These are phyloP conservation scores for Macrophya alboannulata DNA, from an alignment of 2,888 invertebrate genomes.

Conservation along the genomic window DNA sequence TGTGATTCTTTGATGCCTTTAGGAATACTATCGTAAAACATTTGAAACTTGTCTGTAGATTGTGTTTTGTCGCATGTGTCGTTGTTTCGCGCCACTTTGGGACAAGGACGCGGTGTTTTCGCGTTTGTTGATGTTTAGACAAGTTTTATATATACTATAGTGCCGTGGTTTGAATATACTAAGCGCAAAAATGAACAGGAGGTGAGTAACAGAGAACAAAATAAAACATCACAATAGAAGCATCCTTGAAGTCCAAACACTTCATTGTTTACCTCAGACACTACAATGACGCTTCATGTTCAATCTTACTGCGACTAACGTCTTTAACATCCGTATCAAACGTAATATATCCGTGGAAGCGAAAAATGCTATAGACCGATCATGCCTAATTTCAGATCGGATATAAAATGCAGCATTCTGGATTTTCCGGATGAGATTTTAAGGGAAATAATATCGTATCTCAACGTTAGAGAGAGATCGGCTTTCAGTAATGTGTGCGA, in stretches of 20 bases:
- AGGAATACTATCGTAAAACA: background rate
- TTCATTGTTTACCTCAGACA: no score
- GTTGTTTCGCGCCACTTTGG: background rate
- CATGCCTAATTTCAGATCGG: background rate
- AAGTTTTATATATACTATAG: background rate
- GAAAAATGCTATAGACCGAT: background rate
- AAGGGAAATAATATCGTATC: background rate
- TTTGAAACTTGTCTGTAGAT: background rate
- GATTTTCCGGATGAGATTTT: slow-evolving; percentile 24
- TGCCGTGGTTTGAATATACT: background rate
- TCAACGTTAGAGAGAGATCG: background rate
- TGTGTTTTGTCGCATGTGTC: background rate
- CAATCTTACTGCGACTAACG: background rate
- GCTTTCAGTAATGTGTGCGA: background rate
- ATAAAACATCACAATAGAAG: background rate
- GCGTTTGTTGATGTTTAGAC: background rate
- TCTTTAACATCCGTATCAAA: background rate
- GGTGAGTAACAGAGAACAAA: slow-evolving; percentile 11
- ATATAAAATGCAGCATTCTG: background rate
- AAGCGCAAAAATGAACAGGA: background rate
- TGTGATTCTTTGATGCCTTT: background rate
- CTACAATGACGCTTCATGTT: no score
- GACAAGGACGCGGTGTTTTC: background rate
- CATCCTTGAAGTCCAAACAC: background rate
- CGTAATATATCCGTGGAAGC: no score